Base-by-base conservation (phyloP, 1,140 invertebrate species). In the Nymphalis io region DNA sequence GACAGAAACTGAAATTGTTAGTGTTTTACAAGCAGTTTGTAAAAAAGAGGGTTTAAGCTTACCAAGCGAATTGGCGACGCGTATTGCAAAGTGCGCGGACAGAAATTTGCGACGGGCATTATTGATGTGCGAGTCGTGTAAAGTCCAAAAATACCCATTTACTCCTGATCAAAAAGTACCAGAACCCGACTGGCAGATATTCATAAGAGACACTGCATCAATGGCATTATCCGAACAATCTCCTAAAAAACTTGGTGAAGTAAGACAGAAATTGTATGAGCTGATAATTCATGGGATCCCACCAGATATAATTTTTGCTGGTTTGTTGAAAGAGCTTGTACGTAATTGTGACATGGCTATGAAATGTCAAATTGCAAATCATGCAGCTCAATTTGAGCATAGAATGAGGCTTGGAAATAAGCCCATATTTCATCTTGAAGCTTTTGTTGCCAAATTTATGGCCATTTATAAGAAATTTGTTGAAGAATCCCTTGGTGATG, bases 381-480 rank as follows among this genome's bases (percentile, higher is more conserved):
- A 95, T 75, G 98, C 98, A 12, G 96, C 98, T 0, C 93, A 94
- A 60, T 98, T 96, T 91, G 98, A 99, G 87, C 97, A 99, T 85
- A 94, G 96, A 68, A 95, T 99, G 93, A 95, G 96, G 76, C 93
- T 95, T 53, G 98, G 98, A 15, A 96, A 96, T 68, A 99, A 99
- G 92, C 93, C 95, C n/a, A 99, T 99, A 78, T 98, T 98, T 81
- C 98, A 99, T 89, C 92, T 99, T 42, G 98, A 99, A 92, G 98
- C 98, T 16, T 99, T 99, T 94, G 95, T 98, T 64, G 98, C 97
- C 4, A 96, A 97, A 75, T 99, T 99, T 89, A 99, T 99, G 98
- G 94, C 95, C 21, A 95, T 98, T 74, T 99, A 99, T 89, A 97
- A 97, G 78, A 94, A 95, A 78, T 97, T 96, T 87, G 93, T 97